Conservation (phyloP, 2,888 invertebrate genomes). For the Philereme transversata region DNA sequence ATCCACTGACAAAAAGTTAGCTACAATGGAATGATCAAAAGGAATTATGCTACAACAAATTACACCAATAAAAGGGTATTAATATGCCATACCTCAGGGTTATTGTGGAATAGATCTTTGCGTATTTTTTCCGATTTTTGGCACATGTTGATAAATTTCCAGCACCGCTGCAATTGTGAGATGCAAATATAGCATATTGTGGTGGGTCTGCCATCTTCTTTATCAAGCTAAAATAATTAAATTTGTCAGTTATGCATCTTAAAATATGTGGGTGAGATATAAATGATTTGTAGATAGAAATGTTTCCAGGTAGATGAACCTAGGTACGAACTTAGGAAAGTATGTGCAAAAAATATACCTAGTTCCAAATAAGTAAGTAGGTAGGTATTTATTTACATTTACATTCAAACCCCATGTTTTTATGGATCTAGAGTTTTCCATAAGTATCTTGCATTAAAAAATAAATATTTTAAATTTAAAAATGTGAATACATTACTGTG, state of each 20-base stretch:
- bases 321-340: background rate
- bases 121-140: conserved; percentile 26
- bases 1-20: too few species aligned
- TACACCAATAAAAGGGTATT: background rate
- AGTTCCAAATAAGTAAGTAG: too few species aligned
- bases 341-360: too few species aligned
- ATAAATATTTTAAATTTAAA: too few species aligned
- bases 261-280: background rate
- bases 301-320: background rate
- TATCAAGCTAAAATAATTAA: conserved; percentile 15
- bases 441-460: too few species aligned
- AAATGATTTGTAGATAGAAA: too few species aligned
- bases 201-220: conserved; percentile 3
- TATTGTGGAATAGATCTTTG: conserved; percentile 10
- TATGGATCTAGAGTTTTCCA: too few species aligned
- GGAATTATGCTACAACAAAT: background rate
- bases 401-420: too few species aligned
- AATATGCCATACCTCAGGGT: conserved; percentile 8
- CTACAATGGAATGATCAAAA: too few species aligned
- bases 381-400: too few species aligned
- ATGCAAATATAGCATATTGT: conserved; percentile 22
- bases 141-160: conserved; percentile 21
- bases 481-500: too few species aligned
- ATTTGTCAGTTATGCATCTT: background rate
- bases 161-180: conserved; percentile 15